A percentile compares a stretch with the other conserved stretches of the same genome.
Evolutionary conservation across 1,140 invertebrate genomes (phyloP).

Genomic region (Drusus annulatus): DNA sequence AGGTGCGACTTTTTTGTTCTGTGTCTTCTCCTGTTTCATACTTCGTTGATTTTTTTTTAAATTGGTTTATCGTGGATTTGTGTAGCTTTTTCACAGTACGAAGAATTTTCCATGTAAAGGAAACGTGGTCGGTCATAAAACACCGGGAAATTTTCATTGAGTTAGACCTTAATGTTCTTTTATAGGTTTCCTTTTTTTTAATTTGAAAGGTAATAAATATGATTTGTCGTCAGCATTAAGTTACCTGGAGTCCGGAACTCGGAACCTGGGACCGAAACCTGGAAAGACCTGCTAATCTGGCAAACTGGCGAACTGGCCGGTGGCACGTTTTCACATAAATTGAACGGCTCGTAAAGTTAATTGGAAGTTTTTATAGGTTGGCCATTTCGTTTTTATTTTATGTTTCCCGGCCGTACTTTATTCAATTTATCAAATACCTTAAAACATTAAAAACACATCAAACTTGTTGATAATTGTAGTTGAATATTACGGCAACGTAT

Average conservation of each 20-base stretch:
- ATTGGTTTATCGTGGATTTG: too few relatives aligned
- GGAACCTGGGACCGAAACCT: background rate
- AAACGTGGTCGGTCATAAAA: background rate
- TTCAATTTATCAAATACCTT: conserved; percentile 16
- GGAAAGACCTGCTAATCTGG: background rate
- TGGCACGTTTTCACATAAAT: conserved; percentile 26
- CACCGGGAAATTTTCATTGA: background rate
- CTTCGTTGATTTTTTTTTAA: too few relatives aligned
- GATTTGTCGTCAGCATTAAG: conserved; percentile 12
- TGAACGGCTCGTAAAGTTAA: conserved; percentile 20
- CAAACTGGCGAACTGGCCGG: background rate
- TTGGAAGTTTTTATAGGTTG: conserved; percentile 31
- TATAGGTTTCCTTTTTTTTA: conserved; percentile 16
- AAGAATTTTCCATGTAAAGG: too few relatives aligned
- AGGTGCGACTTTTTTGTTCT: too few relatives aligned
- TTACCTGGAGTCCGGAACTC: background rate
- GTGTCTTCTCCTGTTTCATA: too few relatives aligned
- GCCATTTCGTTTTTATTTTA: conserved; percentile 10
- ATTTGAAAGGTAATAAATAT: conserved; percentile 21
- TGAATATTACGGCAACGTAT: too few relatives aligned
- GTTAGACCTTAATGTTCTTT: background rate
- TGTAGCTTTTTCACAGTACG: too few relatives aligned
- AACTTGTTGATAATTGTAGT: background rate
- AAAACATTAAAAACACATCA: background rate
- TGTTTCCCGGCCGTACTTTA: conserved; percentile 2